Percentiles rank a stretch among this genome's conserved stretches.
Conservation (phyloP, 2,797 vertebrate genomes). For the Argyrosomus regius region DNA sequence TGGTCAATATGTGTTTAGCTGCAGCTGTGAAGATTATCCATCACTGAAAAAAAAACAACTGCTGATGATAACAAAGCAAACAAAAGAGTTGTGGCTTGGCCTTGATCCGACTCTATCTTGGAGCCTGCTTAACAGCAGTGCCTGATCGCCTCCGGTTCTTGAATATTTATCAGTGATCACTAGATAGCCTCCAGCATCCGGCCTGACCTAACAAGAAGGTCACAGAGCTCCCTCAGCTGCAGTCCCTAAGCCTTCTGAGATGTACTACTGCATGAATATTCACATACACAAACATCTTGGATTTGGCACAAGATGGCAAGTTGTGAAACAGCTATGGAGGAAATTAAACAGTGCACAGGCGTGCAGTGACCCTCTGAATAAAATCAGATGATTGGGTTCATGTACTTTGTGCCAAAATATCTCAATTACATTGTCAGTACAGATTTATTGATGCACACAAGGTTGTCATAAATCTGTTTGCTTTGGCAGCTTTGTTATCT, state of each 20-base stretch:
- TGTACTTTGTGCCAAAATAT: constrained; percentile 36
- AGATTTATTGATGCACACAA: constrained; percentile 34
- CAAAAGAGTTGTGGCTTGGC: constrained; percentile 26
- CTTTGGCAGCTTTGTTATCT: constrained; percentile 36
- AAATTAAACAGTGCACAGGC: constrained; percentile 37
- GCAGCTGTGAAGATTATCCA: constrained; percentile 48
- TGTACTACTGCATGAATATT: constrained; percentile 64
- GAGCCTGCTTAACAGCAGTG: constrained; percentile 32
- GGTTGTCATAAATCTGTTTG: constrained; percentile 44
- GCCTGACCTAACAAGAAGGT: constrained; percentile 77
- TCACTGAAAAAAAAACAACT: constrained; percentile 23
- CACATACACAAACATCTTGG: constrained; percentile 33
- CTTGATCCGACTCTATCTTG: constrained; percentile 41
- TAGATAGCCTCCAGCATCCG: constrained; percentile 63
- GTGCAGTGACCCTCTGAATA: constrained; percentile 46
- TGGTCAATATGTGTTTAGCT: constrained; percentile 72
- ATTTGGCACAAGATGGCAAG: constrained; percentile 46
- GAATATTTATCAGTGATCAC: constrained; percentile 73
- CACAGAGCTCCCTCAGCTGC: constrained; percentile 59
- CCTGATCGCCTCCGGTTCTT: constrained; percentile 48
- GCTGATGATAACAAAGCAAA: constrained; percentile 47
- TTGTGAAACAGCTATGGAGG: constrained; percentile 57
- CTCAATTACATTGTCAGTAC: constrained; percentile 41
- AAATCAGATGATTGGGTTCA: constrained; percentile 31
- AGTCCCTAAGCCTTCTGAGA: constrained; percentile 34